phyloP scores from a whole-genome alignment of 2,113 vertebrate species.

The Lagopus leucura region DNA sequence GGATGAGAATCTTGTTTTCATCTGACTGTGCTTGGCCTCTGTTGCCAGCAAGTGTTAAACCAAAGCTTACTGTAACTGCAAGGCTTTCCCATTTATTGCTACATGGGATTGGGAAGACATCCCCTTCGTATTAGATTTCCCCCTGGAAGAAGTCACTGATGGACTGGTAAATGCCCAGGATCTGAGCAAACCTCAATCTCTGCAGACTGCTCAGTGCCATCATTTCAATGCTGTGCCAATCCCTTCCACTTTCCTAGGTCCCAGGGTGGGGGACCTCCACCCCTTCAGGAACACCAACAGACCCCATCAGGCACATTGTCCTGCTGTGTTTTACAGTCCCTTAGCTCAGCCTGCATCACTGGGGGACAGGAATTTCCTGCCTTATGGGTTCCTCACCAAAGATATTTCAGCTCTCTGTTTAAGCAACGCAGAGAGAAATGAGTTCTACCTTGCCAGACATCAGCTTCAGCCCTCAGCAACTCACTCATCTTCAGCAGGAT shows the following conservation, averaged over 20 bases:
- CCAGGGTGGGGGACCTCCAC: too few relatives aligned
- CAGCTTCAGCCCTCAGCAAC: background rate
- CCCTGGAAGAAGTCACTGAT: background rate
- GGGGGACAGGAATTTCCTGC: background rate
- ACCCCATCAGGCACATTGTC: fast-evolving
- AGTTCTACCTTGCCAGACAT: background rate
- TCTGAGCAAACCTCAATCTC: background rate
- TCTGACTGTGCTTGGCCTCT: background rate
- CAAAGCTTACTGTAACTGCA: background rate
- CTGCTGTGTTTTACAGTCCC: background rate
- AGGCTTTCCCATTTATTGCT: background rate
- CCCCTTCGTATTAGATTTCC: too few relatives aligned
- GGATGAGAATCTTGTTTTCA: background rate
- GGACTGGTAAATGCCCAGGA: background rate
- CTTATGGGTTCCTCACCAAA: background rate
- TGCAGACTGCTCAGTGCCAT: background rate
- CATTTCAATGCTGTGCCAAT: too few relatives aligned
- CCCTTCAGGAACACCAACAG: background rate
- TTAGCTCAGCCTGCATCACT: background rate
- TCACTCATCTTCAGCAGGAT: background rate
- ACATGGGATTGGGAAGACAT: background rate
- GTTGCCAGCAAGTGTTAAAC: background rate
- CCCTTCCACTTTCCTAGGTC: background rate
- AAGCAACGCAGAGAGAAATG: background rate
- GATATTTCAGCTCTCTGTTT: background rate